A percentile compares a stretch with the other conserved stretches of the same genome.
Evolutionary conservation across 1,140 invertebrate genomes (phyloP).

Genomic region (Ooceraea biroi): DNA sequence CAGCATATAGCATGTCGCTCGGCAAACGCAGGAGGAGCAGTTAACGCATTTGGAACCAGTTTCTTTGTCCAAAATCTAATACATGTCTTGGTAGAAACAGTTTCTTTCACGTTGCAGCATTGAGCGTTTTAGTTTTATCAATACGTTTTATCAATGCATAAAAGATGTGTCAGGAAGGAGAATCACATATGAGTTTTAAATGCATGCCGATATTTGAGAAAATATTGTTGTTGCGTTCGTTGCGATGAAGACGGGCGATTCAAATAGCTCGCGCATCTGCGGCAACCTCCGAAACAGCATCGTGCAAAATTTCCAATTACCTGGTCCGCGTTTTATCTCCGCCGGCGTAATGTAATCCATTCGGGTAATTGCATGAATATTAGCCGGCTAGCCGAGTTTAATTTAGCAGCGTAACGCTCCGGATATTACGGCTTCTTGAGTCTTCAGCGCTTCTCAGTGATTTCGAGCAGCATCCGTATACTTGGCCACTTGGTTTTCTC

Average conservation of each 20-base stretch:
- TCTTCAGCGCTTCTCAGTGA: conserved; percentile 15
- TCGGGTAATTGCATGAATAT: conserved; percentile 55
- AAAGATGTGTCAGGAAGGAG: too few relatives aligned
- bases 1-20: neutral
- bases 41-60: conserved; percentile 8
- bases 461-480: conserved; percentile 11
- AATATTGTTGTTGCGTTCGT: too few relatives aligned
- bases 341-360: conserved; percentile 46
- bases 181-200: too few relatives aligned
- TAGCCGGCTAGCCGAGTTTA: conserved; percentile 48
- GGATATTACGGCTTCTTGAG: conserved; percentile 47
- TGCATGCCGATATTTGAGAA: too few relatives aligned
- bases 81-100: neutral
- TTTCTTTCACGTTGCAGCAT: too few relatives aligned
- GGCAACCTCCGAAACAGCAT: conserved; percentile 20
- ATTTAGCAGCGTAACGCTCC: conserved; percentile 33
- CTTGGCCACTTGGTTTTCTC: neutral
- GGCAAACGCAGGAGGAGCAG: neutral
- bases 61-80: conserved; percentile 5
- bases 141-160: too few relatives aligned
- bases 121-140: too few relatives aligned
- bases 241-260: too few relatives aligned
- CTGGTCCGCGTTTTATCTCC: conserved; percentile 37
- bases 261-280: too few relatives aligned
- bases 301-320: conserved; percentile 34